Evolutionary conservation across 2,797 vertebrate species (phyloP), one percentile per base, ranked within the genome.

Genomic region (Astyanax mexicanus): DNA sequence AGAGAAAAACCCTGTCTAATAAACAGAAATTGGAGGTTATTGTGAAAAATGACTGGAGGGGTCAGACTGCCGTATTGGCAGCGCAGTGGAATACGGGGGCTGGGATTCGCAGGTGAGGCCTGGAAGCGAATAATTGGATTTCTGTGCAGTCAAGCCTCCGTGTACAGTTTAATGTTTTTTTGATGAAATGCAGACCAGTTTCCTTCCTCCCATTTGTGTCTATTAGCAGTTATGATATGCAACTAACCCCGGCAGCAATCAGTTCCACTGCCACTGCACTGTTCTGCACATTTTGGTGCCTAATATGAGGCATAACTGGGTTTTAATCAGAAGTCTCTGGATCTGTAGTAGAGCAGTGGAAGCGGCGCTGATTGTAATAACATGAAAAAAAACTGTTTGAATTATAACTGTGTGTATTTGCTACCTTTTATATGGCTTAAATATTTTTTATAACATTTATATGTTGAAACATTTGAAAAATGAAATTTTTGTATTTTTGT

Each of bases 1-100:
- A 58, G 69, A 77, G 68, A 77, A 82, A 80, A 77, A 64, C 29
- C 40, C 70, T 72, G 57, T 74, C 44, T 66, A 74, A 75, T 68
- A 74, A 71, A 71, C 55, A 35, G 54, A 79, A 78, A 72, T 84
- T 38, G 68, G 57, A 76, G 72, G 72, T 75, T 11, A 75, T 64
- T 57, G 66, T 78, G 69, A 80, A 72, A 72, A 78, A 83, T 37
- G 55, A 71, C 51, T 65, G 19, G 6, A 1, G 32, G 52, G 72
- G 29, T 84, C 58, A 42, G 51, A 25, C 49, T 49, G 29, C 42
- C 45, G 37, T 64, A 65, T 54, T 68, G 12, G 75, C 62, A 77
- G 37, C 45, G 21, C 49, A 32, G 45, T 38, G 57, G 44, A 60
- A 55, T 3, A 70, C 0, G 8, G 17, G 44, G 32, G 27, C 71